Evolutionary conservation across 2,113 vertebrate species (phyloP).

Genomic region (Eudyptes chrysolophus): DNA sequence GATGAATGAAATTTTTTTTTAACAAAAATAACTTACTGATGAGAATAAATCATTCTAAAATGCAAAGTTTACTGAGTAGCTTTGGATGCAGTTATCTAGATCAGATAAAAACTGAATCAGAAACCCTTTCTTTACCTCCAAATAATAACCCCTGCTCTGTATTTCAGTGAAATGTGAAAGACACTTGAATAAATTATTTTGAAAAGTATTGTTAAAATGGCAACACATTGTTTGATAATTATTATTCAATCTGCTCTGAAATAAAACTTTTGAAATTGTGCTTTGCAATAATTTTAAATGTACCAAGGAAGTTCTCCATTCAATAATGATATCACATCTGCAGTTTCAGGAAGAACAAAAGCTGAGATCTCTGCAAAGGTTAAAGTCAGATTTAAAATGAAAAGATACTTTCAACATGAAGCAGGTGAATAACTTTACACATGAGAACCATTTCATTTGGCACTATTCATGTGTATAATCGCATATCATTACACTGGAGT

Average conservation of each 20-base stretch:
- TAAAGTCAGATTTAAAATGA: neutral
- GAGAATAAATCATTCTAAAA: neutral
- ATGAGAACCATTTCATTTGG: neutral
- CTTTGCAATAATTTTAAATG: neutral
- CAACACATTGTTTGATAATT: neutral
- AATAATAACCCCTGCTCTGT: neutral
- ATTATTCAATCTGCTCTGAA: neutral
- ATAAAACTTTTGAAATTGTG: neutral
- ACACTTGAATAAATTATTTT: neutral
- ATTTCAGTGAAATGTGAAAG: neutral
- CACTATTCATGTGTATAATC: neutral
- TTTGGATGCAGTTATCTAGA: neutral
- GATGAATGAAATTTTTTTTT: neutral
- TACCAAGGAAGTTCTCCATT: neutral
- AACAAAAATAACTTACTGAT: neutral
- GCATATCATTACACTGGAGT: neutral
- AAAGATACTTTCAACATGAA: neutral
- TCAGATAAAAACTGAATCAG: neutral
- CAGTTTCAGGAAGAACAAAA: neutral
- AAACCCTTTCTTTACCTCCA: neutral
- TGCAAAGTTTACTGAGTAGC: neutral
- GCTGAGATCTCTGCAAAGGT: neutral
- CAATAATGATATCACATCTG: neutral
- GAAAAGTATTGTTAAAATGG: neutral
- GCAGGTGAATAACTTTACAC: neutral